Evolutionary conservation across 2,113 vertebrate genomes (phyloP).

Genomic region (Megaceryle torquata): DNA sequence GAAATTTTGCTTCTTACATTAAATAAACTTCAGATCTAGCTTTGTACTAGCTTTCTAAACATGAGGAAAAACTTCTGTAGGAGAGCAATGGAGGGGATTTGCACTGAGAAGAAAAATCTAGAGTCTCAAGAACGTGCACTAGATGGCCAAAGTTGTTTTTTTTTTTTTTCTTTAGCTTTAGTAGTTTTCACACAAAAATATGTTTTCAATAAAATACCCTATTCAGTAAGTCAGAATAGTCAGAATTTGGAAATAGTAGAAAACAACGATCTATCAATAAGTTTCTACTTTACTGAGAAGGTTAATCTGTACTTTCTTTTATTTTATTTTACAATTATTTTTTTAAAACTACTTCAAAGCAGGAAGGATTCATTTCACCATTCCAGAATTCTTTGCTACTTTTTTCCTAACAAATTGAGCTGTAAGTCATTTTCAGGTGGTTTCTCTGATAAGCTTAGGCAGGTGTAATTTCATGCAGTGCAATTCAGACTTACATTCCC

Average conservation of each 20-base stretch:
- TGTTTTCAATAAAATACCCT: neutral
- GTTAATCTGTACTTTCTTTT: neutral
- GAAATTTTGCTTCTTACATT: neutral
- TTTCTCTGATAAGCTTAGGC: slow-evolving; percentile 35
- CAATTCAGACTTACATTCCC: slow-evolving; percentile 24
- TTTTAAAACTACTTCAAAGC: slow-evolving; percentile 3
- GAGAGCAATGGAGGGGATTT: neutral
- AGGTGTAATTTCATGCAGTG: slow-evolving; percentile 37
- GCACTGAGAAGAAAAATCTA: neutral
- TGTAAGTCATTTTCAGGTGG: slow-evolving; percentile 53
- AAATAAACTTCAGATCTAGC: neutral
- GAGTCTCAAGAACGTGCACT: neutral
- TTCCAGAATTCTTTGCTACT: slow-evolving; percentile 10
- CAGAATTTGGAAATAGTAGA: neutral
- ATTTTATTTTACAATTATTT: neutral
- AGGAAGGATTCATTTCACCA: slow-evolving; percentile 15
- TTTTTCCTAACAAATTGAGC: slow-evolving; percentile 36
- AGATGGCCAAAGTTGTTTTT: neutral
- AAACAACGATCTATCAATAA: neutral
- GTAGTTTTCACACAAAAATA: neutral
- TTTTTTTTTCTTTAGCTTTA: neutral
- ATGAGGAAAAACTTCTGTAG: neutral
- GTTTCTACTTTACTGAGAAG: neutral
- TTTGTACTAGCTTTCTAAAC: neutral
- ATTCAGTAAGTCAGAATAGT: neutral